Base-by-base conservation (phyloP, 2,113 vertebrate genomes). In the Myotis brandtii region DNA sequence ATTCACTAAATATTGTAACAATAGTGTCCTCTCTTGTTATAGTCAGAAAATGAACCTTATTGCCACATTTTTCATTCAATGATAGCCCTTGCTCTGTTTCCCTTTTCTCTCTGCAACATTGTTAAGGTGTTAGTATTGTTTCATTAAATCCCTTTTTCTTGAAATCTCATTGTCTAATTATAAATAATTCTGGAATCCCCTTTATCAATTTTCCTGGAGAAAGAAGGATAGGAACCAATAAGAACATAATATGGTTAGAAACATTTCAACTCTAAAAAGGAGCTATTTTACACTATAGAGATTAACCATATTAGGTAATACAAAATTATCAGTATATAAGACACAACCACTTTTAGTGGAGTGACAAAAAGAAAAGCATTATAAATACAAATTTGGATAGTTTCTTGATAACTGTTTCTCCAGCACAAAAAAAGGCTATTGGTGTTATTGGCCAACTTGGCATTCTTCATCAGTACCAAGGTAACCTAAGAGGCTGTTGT, bases 201-300 rank as follows among this genome's bases (percentile, higher is more conserved):
- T 32, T 48, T 30, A 84, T 48, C 17, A 82, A 23, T 52, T 62
- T 82, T 70, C 54, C 52, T 43, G 9, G 91, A 17, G 37, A 79
- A 62, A 93, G 13, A 87, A 87, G 27, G 59, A 54, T 52, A 83
- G n/a, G 16, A 93, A 56, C 34, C 43, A 91, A 3, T 56, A 77
- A 56, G 11, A 91, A 69, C 4, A 37, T 54, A 82, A 93, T 34
- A 66, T 48, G 7, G 10, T 59, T 83, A 52, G 21, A 85, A 93
- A 89, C 11, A 66, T 86, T 93, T 95, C 48, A 86, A 66, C 56
- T 59, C 34, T 79, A 77, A 95, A 69, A 69, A 62, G 75, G 43
- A 90, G 25, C 12, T 86, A 66, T 27, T 52, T 6, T 46, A 54
- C 1, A 66, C 32, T 32, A 64, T 1, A 75, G 75, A 23, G 30